Base-by-base conservation (phyloP, 2,113 vertebrate species). In the Gulo gulo region DNA sequence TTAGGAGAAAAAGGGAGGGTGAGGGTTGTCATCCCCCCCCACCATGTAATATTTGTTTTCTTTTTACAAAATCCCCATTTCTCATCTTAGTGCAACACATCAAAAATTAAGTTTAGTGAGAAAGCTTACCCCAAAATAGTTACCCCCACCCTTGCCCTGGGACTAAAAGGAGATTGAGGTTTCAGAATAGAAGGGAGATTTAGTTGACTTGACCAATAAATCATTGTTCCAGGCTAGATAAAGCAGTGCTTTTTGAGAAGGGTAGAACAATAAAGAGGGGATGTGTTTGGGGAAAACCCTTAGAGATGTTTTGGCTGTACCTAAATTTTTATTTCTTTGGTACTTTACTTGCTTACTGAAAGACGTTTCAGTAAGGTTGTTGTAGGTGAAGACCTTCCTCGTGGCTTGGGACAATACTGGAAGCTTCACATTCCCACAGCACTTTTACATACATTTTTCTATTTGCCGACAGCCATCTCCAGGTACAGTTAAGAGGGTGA, bases 401-500 rank as follows among this genome's bases (percentile, higher is more conserved):
- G 7, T 26, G 18, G 15, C 76, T 36, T 20, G 63, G 42, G 39
- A 34, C 13, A 23, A 29, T 55, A 8, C 29, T n/a, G 67, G 42
- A 78, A 91, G 45, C 24, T 39, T 69, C 26, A 23, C 4, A n/a
- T 74, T 88, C 82, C 83, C 78, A 76, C 18, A 69, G 52, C 3
- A 42, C 7, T 39, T 81, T 74, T 80, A 55, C 50, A 80, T 86
- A 90, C 36, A 79, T 87, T 92, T 87, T 78, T n/a, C 69, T 57
- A 12, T 87, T 80, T 78, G 73, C 63, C 74, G 45, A 39, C 0
- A 6, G 9, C 34, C 47, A 88, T 82, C 95, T 91, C 79, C 83
- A 80, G 50, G 36, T 50, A 83, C 61, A 63, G 80, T 89, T 90
- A 90, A 80, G 92, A 97, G 23, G 86, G 39, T 73, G n/a, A 86